Evolutionary conservation across 2,888 invertebrate species (phyloP), one percentile per base, ranked within the genome.

Genomic region (Xylophagus ater): DNA sequence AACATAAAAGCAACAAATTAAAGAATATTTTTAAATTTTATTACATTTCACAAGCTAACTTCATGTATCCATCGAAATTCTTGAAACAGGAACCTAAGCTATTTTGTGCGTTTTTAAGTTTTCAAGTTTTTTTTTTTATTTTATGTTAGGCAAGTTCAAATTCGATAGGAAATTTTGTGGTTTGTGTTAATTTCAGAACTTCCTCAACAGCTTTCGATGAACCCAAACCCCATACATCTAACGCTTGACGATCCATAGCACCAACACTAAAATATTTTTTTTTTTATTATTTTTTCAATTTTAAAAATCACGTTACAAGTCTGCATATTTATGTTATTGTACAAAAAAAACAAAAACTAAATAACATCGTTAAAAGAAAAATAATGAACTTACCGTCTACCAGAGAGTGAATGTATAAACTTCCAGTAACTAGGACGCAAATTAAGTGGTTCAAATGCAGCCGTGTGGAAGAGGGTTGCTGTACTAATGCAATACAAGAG

Each of bases 381-480:
- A 8, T 23, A 8, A 8, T 23, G 6, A 18, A 47, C 52, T 61
- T 55, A 73, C 76, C 76, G 68, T 58, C 74, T 77, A 29, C 81
- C 82, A 1, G 87, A 87, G 45, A 86, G 69, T 43, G 72, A 72
- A 47, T 75, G 72, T 28, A 89, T 66, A 60, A 88, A 88, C 56
- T 78, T 81, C 74, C 81, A 85, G 62, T 89, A 89, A 39, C 83
- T 84, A n/a, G 77, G 71, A 47, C 87, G 69, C 46, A 89, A 60
- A 54, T 78, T 79, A 42, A 78, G 78, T 1, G 87, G 84, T 58
- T 89, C 88, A 42, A 86, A 53, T 24, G 85, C 73, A 37, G 81
- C 84, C 5, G 77, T 77, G 61, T 85, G 84, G 58, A 86, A 84
- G 24, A 86, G 69, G 44, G 80, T 65, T 9, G 81, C 81, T 4